Base-by-base conservation (phyloP, 2,113 vertebrate species). In the Aptenodytes forsteri region DNA sequence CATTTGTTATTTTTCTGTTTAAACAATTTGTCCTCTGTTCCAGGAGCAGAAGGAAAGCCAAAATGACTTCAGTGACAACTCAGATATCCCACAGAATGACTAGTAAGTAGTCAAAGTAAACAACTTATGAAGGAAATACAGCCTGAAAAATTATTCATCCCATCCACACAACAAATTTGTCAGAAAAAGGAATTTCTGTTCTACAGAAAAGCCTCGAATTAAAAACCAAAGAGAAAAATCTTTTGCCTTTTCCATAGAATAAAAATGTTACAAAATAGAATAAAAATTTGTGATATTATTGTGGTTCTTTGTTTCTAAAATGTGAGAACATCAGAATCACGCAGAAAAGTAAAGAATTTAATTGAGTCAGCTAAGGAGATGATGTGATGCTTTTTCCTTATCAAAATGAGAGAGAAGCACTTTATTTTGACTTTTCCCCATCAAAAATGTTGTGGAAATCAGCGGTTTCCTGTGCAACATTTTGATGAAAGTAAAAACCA, bases 71-170 rank as follows among this genome's bases (percentile, higher is more conserved):
- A 89, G 47, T 79, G 92, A 91, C 87, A 97, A 71, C 77, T 93
- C 91, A 95, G 46, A 87, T 84, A 87, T 52, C 88, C 86, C 64
- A 27, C 52, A 36, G 76, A 95, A 95, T 69, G 76, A 92, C 80
- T 90, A 20, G 79, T 76, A 89, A 93, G 81, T 72, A 97, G 86
- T 84, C 61, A 84, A 95, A 96, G 77, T 87, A 94, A 95, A 95
- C 89, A 96, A 89, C 69, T 84, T 78, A 38, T 6, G 65, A 87
- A 40, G 58, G 76, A 89, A 92, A 82, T 10, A 20, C 13, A 76
- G 94, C 25, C 73, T 69, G 89, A 69, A 82, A 58, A 84, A 92
- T 79, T 95, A 69, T 91, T 94, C 81, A 82, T 79, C 69, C 42
- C 34, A 61, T 84, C 77, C 73, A 40, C 78, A 47, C 13, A 40